Base-by-base conservation (phyloP, 2,797 vertebrate species). In the Vipera ursinii region DNA sequence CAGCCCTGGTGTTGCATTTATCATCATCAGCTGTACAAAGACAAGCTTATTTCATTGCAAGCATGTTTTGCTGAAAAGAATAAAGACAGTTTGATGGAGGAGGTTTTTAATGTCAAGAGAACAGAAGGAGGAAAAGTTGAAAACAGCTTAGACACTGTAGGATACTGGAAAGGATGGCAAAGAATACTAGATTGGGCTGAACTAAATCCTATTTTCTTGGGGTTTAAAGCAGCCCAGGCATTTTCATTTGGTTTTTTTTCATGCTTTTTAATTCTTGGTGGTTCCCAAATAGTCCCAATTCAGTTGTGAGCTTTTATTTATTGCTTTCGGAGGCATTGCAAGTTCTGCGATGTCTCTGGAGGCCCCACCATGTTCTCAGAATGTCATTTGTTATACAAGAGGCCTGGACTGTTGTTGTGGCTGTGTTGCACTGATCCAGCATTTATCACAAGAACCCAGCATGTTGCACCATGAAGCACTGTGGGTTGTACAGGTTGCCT, bases 281-380 rank as follows among this genome's bases (percentile, higher is more conserved):
- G 4, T 24, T 89, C 87, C 61, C 63, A 13, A 38, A 28, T n/a
- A 53, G 53, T 51, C 60, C 61, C 60, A 24, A 55, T 7, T 59
- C 60, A 89, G 60, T 8, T 26, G 4, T 26, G 38, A 88, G 85
- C 73, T 89, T 89, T 86, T 89, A 89, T 89, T 86, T 20, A 86
- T 38, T 57, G 51, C 38, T 86, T 89, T 59, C 14, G 86, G 59
- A 73, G 14, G 53, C 44, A 92, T 78, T 88, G 55, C 88, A 88
- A 32, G 90, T 86, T 90, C 61, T 63, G 90, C 94, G 85, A 93
- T 93, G 13, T 91, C 94, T 94, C 94, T 82, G 17, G 38, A 93
- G 93, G 94, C 92, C 91, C 93, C 93, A 20, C 0, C 65, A 94
- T 88, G 93, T 95, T 96, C 95, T 91, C 89, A 3, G n/a, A 44